Conservation (phyloP, 1,140 invertebrate species). For the Rhagoletis zephyria region DNA sequence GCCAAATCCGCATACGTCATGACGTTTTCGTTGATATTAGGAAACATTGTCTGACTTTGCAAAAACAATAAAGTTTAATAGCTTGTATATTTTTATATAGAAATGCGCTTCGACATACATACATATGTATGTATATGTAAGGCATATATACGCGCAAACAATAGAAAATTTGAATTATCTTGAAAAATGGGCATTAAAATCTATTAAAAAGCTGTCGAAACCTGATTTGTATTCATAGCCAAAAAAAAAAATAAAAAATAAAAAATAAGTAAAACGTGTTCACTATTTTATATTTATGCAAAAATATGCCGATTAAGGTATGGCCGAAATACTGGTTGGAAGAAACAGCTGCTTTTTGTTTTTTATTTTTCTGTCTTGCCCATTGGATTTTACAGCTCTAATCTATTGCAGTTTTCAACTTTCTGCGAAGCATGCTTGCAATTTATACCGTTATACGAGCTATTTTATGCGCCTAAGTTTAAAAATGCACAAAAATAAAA, state of each 20-base stretch:
- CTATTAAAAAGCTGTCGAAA: background rate
- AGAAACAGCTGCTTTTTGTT: conserved; percentile 1
- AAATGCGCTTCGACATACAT: background rate
- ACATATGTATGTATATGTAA: background rate
- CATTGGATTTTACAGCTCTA: background rate
- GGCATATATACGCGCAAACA: background rate
- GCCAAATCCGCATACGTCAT: conserved; percentile 38
- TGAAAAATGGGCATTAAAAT: background rate
- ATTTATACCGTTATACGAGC: too few species aligned
- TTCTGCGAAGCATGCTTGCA: too few species aligned
- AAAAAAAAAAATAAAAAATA: background rate
- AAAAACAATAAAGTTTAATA: too few species aligned
- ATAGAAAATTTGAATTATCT: background rate
- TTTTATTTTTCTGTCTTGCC: background rate
- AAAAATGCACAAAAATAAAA: too few species aligned
- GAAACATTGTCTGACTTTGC: too few species aligned
- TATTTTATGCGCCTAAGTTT: too few species aligned
- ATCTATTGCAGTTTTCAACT: too few species aligned
- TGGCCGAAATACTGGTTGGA: background rate
- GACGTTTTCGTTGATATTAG: too few species aligned
- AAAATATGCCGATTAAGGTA: background rate
- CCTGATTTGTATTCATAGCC: conserved; percentile 12
- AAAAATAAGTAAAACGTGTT: background rate
- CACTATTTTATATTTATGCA: background rate
- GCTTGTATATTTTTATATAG: too few species aligned